Evolutionary conservation across 2,797 vertebrate species (phyloP).

Genomic region (Falco concolor): DNA sequence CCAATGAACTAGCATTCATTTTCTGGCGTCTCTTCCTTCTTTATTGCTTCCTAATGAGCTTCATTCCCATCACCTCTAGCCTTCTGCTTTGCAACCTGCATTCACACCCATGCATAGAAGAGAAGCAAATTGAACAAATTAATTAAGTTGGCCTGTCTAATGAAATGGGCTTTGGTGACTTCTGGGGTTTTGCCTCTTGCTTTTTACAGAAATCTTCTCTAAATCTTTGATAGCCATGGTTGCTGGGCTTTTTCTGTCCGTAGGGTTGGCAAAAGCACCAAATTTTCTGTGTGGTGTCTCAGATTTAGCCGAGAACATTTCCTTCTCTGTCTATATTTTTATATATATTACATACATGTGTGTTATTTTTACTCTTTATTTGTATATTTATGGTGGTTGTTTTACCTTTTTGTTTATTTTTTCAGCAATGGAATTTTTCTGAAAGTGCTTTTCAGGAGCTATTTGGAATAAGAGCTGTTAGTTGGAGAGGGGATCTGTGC

Average conservation of each 20-base stretch:
- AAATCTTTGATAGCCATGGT: not conserved
- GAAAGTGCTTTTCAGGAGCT: not conserved
- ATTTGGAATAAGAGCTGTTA: not conserved
- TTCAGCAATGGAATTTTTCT: slow-evolving; percentile 19
- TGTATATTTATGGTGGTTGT: not conserved
- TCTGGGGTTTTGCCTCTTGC: not conserved
- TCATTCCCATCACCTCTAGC: slow-evolving; percentile 20
- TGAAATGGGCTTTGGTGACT: not conserved
- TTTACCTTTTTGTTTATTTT: slow-evolving; percentile 11
- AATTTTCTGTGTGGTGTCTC: not conserved
- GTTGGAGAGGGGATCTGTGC: not conserved
- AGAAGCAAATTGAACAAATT: not conserved
- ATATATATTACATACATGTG: not conserved
- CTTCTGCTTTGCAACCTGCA: slow-evolving; percentile 20
- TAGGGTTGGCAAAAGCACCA: not conserved
- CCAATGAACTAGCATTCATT: slow-evolving; percentile 44
- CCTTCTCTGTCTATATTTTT: not conserved
- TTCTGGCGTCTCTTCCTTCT: slow-evolving; percentile 30
- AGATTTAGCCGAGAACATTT: slow-evolving; percentile 3
- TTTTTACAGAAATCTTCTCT: not conserved
- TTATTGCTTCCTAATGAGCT: slow-evolving; percentile 70
- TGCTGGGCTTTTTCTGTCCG: not conserved
- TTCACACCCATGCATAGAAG: not conserved
- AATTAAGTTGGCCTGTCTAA: slow-evolving; percentile 16
- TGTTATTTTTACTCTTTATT: slow-evolving; percentile 30